These are phyloP conservation scores for Acleris cristana DNA, from an alignment of 2,888 invertebrate species.

Conservation along the genomic window DNA sequence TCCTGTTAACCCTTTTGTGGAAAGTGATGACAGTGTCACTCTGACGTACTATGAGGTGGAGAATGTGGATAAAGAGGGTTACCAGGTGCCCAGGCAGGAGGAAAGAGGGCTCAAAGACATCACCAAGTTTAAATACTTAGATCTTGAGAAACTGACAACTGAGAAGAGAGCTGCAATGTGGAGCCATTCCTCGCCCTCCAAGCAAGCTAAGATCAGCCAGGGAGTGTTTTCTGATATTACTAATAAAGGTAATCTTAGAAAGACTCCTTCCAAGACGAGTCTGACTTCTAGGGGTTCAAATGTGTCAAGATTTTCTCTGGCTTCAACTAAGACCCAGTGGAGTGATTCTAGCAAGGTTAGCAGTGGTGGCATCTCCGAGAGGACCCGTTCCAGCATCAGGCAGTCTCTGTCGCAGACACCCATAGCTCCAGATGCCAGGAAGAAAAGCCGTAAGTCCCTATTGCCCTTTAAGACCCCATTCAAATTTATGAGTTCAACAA, in stretches of 20 bases:
- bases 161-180: slow-evolving; percentile 68
- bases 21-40: slow-evolving; percentile 79
- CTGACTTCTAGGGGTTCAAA: slow-evolving; percentile 66
- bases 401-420: slow-evolving; percentile 61
- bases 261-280: slow-evolving; percentile 74
- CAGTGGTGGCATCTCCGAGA: slow-evolving; percentile 56
- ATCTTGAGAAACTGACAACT: slow-evolving; percentile 64
- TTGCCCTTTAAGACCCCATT: slow-evolving; percentile 79
- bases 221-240: slow-evolving; percentile 66
- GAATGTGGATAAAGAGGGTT: slow-evolving; percentile 56
- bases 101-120: slow-evolving; percentile 59
- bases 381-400: slow-evolving; percentile 56
- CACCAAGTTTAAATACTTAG: slow-evolving; percentile 75
- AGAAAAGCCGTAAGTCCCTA: slow-evolving; percentile 70
- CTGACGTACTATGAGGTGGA: slow-evolving; percentile 78
- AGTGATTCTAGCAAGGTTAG: slow-evolving; percentile 62
- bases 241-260: slow-evolving; percentile 58
- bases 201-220: slow-evolving; percentile 65
- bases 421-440: slow-evolving; percentile 63
- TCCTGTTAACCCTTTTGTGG: slow-evolving; percentile 72
- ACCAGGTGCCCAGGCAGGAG: slow-evolving; percentile 54
- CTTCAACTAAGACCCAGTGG: slow-evolving; percentile 63
- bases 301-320: slow-evolving; percentile 60
- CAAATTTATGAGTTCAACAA: slow-evolving; percentile 72
- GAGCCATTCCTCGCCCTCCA: slow-evolving; percentile 72